Evolutionary conservation across 2,113 vertebrate species (phyloP).

Genomic region (Chloropsis hardwickii): DNA sequence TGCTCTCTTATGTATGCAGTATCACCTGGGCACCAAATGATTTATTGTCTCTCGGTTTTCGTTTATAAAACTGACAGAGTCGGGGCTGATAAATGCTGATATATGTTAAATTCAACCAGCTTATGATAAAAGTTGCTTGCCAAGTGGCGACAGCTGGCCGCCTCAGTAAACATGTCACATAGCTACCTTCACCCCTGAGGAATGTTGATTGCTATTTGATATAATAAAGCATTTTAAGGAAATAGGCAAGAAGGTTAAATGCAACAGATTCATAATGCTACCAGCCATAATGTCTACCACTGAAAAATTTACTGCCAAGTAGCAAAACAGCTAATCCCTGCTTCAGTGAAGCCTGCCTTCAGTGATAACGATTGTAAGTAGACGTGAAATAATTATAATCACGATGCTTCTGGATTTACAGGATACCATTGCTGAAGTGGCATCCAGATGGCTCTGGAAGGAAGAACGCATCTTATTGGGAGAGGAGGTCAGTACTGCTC

Average conservation of each 20-base stretch:
- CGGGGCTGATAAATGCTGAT: slow-evolving; percentile 79
- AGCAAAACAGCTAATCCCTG: not conserved
- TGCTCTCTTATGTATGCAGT: not conserved
- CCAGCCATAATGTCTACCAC: not conserved
- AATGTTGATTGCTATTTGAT: slow-evolving; percentile 79
- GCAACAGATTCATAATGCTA: not conserved
- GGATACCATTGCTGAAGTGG: not conserved
- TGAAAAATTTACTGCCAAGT: not conserved
- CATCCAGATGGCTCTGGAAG: not conserved
- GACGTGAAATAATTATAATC: not conserved
- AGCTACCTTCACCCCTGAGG: slow-evolving; percentile 74
- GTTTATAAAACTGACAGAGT: slow-evolving; percentile 81
- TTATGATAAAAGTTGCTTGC: slow-evolving; percentile 81
- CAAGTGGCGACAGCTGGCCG: slow-evolving; percentile 78
- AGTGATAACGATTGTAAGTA: not conserved
- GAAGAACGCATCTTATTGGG: not conserved
- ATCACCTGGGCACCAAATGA: slow-evolving; percentile 55
- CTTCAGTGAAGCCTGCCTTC: not conserved
- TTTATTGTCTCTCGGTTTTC: slow-evolving; percentile 70
- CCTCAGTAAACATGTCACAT: slow-evolving; percentile 74
- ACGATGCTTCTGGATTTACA: not conserved
- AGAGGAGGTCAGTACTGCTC: not conserved
- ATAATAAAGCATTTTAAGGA: slow-evolving; percentile 67
- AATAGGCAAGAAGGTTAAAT: not conserved
- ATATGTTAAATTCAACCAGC: slow-evolving; percentile 78